phyloP scores from a whole-genome alignment of 2,113 vertebrate species.

The Spea bombifrons region DNA sequence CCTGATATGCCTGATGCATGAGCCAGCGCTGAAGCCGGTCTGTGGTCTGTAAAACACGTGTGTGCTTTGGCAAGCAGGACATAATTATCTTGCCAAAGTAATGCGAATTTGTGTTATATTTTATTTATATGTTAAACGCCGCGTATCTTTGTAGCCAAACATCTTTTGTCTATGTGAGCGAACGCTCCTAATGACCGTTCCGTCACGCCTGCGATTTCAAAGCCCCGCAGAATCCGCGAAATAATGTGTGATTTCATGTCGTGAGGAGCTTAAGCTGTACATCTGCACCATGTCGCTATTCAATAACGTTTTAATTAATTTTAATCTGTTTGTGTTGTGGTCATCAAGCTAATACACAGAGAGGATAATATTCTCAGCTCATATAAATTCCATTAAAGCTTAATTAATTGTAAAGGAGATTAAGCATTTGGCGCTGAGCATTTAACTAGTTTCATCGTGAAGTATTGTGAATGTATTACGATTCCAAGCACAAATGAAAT shows the following conservation, averaged over 20 bases:
- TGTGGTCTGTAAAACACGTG: too few relatives aligned
- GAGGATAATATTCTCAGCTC: conserved; percentile 19
- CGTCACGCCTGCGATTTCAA: too few relatives aligned
- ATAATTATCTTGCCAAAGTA: too few relatives aligned
- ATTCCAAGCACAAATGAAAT: background rate
- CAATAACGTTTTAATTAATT: conserved; percentile 37
- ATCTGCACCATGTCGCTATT: conserved; percentile 8
- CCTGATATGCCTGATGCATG: too few relatives aligned
- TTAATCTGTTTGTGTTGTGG: conserved; percentile 30
- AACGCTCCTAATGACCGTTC: too few relatives aligned
- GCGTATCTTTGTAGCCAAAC: too few relatives aligned
- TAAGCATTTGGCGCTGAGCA: background rate
- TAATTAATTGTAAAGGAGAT: conserved; percentile 38
- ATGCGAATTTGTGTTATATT: too few relatives aligned
- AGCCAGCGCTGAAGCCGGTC: too few relatives aligned
- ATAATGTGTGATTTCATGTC: background rate
- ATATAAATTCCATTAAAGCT: conserved; percentile 36
- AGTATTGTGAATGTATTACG: background rate
- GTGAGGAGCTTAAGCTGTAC: conserved; percentile 14
- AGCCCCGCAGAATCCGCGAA: background rate
- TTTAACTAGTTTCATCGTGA: background rate
- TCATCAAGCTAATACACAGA: background rate
- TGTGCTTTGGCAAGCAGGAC: too few relatives aligned
- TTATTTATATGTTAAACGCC: too few relatives aligned
- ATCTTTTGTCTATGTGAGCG: too few relatives aligned